Conservation (phyloP, 1,140 invertebrate species). For the Colletes gigas region DNA sequence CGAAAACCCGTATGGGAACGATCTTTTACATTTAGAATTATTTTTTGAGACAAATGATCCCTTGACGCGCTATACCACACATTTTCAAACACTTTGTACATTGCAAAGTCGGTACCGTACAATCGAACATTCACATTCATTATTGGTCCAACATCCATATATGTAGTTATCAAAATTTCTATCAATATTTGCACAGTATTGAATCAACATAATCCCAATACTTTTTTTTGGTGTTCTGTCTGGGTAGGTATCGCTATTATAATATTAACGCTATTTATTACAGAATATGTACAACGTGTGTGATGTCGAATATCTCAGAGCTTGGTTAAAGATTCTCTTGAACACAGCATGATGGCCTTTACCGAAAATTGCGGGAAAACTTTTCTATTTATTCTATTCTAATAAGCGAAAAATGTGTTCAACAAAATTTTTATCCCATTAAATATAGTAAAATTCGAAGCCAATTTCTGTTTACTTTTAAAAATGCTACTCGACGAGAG, state of each 20-base stretch:
- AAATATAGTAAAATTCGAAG: not conserved
- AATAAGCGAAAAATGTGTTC: not conserved
- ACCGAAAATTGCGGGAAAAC: not conserved
- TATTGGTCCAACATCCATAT: not conserved
- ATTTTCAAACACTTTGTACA: not conserved
- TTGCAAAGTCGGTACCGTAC: not conserved
- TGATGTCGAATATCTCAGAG: conserved; percentile 6
- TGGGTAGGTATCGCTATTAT: not conserved
- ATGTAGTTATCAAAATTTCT: not conserved
- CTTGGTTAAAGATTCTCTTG: not conserved
- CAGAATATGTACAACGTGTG: conserved; percentile 25
- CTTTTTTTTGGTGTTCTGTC: not conserved
- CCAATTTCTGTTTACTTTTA: no score
- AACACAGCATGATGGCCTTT: not conserved
- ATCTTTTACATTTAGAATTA: no score
- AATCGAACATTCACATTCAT: not conserved
- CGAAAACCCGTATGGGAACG: no score
- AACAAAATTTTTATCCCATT: not conserved
- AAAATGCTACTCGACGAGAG: no score
- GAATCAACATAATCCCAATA: not conserved
- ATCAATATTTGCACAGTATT: not conserved
- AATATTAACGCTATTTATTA: conserved; percentile 24
- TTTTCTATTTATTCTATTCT: not conserved
- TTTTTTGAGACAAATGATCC: not conserved
- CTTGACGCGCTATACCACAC: not conserved